Percentiles rank a stretch among this genome's conserved stretches.
These are phyloP conservation scores for Glyphotaelius pellucidus DNA, from an alignment of 2,888 invertebrate genomes.

Conservation along the genomic window DNA sequence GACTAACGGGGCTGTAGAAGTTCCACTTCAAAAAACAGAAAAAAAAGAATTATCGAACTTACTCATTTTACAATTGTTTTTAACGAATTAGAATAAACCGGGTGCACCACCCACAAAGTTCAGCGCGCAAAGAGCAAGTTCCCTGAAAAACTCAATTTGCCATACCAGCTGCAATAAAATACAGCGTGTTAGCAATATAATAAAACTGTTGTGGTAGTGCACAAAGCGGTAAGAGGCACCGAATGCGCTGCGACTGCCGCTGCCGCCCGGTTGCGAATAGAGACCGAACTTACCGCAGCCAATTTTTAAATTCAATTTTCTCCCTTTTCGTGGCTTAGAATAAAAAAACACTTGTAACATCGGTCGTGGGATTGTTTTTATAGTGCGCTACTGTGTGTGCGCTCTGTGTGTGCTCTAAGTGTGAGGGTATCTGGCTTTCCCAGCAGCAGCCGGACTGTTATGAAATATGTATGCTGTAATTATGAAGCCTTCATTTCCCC, in stretches of 20 bases:
- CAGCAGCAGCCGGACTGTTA: neutral
- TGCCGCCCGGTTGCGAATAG: conserved; percentile 44
- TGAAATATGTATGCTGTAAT: conserved; percentile 13
- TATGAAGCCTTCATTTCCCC: neutral
- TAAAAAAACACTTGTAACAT: conserved; percentile 49
- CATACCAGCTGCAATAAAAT: neutral
- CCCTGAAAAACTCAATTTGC: conserved; percentile 24
- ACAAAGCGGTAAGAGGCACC: neutral
- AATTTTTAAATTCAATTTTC: conserved; percentile 66
- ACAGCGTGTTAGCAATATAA: conserved; percentile 41
- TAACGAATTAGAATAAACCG: too few species aligned
- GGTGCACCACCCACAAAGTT: neutral
- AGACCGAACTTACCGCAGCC: conserved; percentile 65
- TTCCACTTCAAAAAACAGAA: too few species aligned
- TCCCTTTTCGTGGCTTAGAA: conserved; percentile 58
- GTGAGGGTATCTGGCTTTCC: conserved; percentile 40
- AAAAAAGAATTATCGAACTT: too few species aligned
- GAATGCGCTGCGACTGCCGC: neutral
- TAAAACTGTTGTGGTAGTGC: conserved; percentile 28
- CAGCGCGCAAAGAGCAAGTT: neutral
- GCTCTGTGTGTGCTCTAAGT: neutral
- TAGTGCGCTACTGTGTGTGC: neutral
- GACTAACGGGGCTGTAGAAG: too few species aligned
- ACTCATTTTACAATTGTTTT: too few species aligned
- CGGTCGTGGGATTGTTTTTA: conserved; percentile 30